Conservation (phyloP, 2,888 invertebrate genomes). For the Geotrupes spiniger region DNA sequence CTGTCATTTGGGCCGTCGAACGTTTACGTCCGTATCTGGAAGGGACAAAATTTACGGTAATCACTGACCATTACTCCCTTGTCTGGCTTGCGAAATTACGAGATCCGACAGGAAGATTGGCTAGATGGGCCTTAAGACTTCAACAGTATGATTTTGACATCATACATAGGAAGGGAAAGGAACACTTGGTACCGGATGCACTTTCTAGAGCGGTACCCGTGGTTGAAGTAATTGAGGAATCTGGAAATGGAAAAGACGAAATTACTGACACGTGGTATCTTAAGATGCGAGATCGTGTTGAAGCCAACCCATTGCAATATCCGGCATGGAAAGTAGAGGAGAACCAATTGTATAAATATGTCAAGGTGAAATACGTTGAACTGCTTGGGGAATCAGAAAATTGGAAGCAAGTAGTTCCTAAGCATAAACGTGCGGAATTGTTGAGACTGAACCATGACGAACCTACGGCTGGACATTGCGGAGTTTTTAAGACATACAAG, state of each 20-base stretch:
- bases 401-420: constrained; percentile 27
- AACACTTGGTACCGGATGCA: constrained; percentile 25
- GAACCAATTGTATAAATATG: constrained; percentile 22
- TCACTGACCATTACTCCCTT: too few relatives aligned
- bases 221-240: not conserved
- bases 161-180: constrained; percentile 24
- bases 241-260: too few relatives aligned
- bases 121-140: not conserved
- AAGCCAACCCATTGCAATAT: constrained; percentile 19
- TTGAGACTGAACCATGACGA: constrained; percentile 21
- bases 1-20: constrained; percentile 27
- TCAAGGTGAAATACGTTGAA: constrained; percentile 10
- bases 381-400: constrained; percentile 13
- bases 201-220: constrained; percentile 19
- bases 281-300: constrained; percentile 16
- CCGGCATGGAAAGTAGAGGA: constrained; percentile 24
- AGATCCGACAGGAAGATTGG: not conserved
- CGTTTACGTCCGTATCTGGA: constrained; percentile 19
- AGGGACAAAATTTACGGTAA: too few relatives aligned
- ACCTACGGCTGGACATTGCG: constrained; percentile 26
- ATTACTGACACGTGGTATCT: constrained; percentile 22
- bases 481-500: constrained; percentile 27
- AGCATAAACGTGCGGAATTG: constrained; percentile 12
- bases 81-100: not conserved
- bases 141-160: constrained; percentile 23